Conservation (phyloP, 1,140 invertebrate genomes). For the Magallana gigas region DNA sequence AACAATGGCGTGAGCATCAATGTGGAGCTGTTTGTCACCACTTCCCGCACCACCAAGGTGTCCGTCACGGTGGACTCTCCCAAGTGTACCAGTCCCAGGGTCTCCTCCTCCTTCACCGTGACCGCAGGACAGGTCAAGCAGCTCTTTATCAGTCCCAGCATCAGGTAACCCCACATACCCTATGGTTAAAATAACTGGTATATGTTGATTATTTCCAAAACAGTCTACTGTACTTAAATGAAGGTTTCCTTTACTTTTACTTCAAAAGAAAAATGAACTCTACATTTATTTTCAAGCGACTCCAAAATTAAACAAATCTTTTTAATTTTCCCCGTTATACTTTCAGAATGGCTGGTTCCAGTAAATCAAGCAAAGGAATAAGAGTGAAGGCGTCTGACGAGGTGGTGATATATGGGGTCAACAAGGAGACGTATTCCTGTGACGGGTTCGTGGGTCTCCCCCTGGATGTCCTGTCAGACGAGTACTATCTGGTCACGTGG, state of each 20-base stretch:
- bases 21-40: slow-evolving; percentile 64
- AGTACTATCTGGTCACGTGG: slow-evolving; percentile 65
- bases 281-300: background rate
- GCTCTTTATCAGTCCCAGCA: slow-evolving; percentile 31
- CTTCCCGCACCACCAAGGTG: slow-evolving; percentile 57
- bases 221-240: background rate
- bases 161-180: slow-evolving; percentile 18
- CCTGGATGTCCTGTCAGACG: slow-evolving; percentile 56
- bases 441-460: slow-evolving; percentile 70
- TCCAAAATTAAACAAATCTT: background rate
- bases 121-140: slow-evolving; percentile 51
- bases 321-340: background rate
- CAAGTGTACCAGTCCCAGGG: slow-evolving; percentile 37
- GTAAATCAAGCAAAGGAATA: slow-evolving; percentile 48
- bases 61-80: slow-evolving; percentile 61
- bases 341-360: slow-evolving; percentile 33
- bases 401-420: slow-evolving; percentile 62
- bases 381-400: slow-evolving; percentile 54
- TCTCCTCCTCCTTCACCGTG: slow-evolving; percentile 49
- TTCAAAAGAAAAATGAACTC: background rate
- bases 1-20: slow-evolving; percentile 35
- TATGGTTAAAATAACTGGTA: background rate
- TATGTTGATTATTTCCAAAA: too few species aligned
- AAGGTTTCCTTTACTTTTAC: background rate
- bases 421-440: slow-evolving; percentile 61